These are phyloP conservation scores for Drosophila austrosaltans DNA, from an alignment of 2,888 invertebrate species.

Conservation along the genomic window DNA sequence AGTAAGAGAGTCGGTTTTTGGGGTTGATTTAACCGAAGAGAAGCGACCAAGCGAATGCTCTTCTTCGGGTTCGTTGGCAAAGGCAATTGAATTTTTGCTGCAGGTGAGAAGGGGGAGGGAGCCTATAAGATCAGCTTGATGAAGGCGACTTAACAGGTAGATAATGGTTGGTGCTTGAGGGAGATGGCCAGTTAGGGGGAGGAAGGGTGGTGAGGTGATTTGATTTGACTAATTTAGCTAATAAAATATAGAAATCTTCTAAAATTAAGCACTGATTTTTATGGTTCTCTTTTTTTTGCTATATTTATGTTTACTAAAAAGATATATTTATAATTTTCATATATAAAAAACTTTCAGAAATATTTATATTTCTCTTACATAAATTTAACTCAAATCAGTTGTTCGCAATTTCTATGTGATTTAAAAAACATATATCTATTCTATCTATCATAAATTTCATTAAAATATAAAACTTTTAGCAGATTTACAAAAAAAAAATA, in stretches of 20 bases:
- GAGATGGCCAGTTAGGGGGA: not conserved
- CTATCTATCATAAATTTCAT: too few relatives aligned
- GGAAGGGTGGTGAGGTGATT: not conserved
- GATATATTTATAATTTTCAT: too few relatives aligned
- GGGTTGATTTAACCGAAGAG: constrained; percentile 20
- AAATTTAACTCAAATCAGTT: too few relatives aligned
- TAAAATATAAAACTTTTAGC: too few relatives aligned
- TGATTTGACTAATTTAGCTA: not conserved
- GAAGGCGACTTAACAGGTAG: constrained; percentile 1
- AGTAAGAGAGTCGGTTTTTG: not conserved
- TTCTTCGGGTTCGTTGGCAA: constrained; percentile 13
- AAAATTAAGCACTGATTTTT: too few relatives aligned
- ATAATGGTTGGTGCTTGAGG: not conserved
- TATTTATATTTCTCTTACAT: too few relatives aligned
- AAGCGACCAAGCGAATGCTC: not conserved
- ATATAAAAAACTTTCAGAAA: too few relatives aligned
- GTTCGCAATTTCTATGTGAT: too few relatives aligned
- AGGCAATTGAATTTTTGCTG: not conserved
- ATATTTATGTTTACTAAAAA: too few relatives aligned
- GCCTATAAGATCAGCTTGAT: constrained; percentile 5
- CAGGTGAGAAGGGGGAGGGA: not conserved
- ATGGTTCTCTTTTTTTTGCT: too few relatives aligned
- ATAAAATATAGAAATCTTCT: not conserved
- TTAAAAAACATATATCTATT: too few relatives aligned
- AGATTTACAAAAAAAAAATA: too few relatives aligned